A percentile compares a stretch with the other conserved stretches of the same genome.
phyloP scores from a whole-genome alignment of 2,113 vertebrate genomes.

The Cyphomyrus plagiostoma region DNA sequence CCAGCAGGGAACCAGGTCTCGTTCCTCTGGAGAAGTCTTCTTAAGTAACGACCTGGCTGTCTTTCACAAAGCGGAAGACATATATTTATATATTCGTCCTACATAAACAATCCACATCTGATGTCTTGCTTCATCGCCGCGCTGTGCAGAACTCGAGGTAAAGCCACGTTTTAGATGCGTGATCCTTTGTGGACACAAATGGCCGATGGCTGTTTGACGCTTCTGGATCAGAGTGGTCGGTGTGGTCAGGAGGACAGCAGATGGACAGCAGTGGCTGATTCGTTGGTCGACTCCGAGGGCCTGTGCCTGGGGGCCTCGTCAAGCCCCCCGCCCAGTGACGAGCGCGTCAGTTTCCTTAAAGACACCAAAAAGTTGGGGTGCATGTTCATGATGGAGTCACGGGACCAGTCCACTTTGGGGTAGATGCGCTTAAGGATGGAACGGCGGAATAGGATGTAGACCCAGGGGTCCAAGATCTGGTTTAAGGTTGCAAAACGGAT shows the following conservation, averaged over 20 bases:
- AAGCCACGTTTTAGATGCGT: neutral
- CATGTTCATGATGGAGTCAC: conserved; percentile 58
- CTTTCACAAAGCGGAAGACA: neutral
- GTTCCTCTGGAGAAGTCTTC: neutral
- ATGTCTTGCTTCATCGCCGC: neutral
- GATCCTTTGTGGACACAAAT: neutral
- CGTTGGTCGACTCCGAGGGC: neutral
- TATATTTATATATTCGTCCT: neutral
- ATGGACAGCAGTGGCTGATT: neutral
- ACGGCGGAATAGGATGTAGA: conserved; percentile 89
- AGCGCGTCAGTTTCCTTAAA: conserved; percentile 53
- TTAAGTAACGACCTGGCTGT: neutral
- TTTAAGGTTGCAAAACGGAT: conserved; percentile 90
- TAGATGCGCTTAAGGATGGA: conserved; percentile 71
- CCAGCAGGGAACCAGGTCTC: neutral
- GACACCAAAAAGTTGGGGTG: conserved; percentile 56
- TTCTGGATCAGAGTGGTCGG: neutral
- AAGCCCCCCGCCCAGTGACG: conserved; percentile 31
- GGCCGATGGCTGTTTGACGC: neutral
- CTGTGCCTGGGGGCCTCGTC: neutral
- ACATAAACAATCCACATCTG: neutral
- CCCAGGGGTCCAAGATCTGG: conserved; percentile 96
- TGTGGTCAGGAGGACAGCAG: neutral
- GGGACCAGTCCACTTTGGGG: conserved; percentile 59
- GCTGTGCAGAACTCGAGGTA: neutral